A percentile compares a stretch with the other conserved stretches of the same genome.
Evolutionary conservation across 1,140 invertebrate genomes (phyloP).

Genomic region (Matsumurasca onukii): DNA sequence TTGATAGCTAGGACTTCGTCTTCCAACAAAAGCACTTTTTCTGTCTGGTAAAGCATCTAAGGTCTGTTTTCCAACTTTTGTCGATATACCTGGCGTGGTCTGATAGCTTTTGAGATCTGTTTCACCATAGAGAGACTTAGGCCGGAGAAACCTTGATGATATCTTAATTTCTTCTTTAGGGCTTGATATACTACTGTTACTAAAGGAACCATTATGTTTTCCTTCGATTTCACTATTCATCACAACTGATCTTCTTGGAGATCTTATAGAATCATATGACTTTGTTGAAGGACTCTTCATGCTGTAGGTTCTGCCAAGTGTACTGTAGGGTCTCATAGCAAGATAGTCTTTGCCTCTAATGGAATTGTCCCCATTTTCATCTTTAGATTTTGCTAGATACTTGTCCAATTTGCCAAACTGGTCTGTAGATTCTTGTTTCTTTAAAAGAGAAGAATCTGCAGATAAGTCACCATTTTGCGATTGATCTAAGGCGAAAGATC

Average conservation of each 20-base stretch:
- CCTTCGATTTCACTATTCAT: not conserved
- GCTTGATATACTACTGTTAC: not conserved
- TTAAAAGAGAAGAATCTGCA: not conserved
- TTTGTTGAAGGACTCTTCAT: not conserved
- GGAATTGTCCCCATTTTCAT: not conserved
- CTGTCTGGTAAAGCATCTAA: not conserved
- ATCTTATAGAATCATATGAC: not conserved
- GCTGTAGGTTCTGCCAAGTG: not conserved
- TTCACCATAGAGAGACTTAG: constrained; percentile 6
- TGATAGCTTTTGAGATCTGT: not conserved
- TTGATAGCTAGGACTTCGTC: constrained; percentile 28
- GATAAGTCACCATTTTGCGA: not conserved
- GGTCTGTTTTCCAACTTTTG: not conserved
- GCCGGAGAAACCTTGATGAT: constrained; percentile 1
- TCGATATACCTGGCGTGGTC: not conserved
- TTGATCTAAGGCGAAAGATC: not conserved
- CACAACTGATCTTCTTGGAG: not conserved
- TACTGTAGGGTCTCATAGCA: not conserved
- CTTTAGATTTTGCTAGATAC: not conserved
- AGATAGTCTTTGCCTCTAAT: not conserved
- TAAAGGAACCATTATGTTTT: not conserved
- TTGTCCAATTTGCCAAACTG: not conserved
- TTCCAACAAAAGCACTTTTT: constrained; percentile 7
- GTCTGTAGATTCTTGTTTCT: too few relatives aligned
- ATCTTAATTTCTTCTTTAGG: not conserved